Base-by-base conservation (phyloP, 2,113 vertebrate species). In the Monopterus albus region DNA sequence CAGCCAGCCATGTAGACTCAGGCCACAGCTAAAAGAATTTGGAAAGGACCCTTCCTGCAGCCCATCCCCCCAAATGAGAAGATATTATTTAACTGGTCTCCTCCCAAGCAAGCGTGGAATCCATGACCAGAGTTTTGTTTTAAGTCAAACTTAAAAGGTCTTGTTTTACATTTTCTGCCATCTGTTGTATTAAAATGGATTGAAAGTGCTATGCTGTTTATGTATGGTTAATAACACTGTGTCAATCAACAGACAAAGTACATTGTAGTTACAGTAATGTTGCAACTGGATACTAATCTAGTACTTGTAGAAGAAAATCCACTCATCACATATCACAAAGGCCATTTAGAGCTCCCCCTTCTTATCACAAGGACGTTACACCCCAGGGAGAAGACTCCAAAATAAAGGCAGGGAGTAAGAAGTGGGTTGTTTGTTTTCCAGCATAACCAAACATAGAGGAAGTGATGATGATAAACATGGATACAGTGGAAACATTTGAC, bases 1-100 rank as follows among this genome's bases (percentile, higher is more conserved):
- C 83, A 89, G 86, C 84, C 89, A 92, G 82, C 91, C 89, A 84
- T 91, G 86, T 63, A 88, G 81, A 61, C 87, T 81, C 76, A 80
- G 76, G 86, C 81, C 87, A 76, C 78, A 70, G 89, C 79, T 69
- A 62, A 83, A 89, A 86, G 87, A 91, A 89, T 90, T 90, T 86
- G 84, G 88, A 71, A 84, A 81, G 79, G 80, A 78, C 83, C 83
- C 79, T 83, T 90, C 82, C 85, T 84, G 82, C 39, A 68, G 82
- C 82, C 87, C 79, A 71, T 71, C 87, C 87, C 86, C 76, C 83
- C 75, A 73, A 70, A 75, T 29, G 6, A 63, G 80, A 74, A 75
- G 78, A 87, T 58, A 66, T 40, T 75, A 78, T 66, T 79, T 74
- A 74, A 75, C 83, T 33, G 53, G 69, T 66, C 72, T 61, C 61